Conservation (phyloP, 2,888 invertebrate genomes). For the Drosophila borborema region DNA sequence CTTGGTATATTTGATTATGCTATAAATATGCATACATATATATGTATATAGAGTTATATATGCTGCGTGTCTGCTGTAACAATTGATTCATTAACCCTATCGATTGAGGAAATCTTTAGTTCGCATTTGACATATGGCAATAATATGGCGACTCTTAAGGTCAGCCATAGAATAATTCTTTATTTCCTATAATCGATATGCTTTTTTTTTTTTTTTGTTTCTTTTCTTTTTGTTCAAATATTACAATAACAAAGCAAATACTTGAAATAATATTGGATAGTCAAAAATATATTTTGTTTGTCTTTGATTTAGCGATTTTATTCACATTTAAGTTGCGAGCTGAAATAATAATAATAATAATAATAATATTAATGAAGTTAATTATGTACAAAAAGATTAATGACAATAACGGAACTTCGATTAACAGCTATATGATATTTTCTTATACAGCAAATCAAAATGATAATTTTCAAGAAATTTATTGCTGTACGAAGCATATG, state of each 20-base stretch:
- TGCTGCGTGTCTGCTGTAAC: slow-evolving; percentile 4
- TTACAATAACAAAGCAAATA: slow-evolving; percentile 4
- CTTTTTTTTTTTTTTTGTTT: neutral
- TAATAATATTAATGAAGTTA: slow-evolving; percentile 3
- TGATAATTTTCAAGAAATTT: neutral
- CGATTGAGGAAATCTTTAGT: slow-evolving; percentile 27
- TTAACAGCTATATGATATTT: slow-evolving; percentile 1
- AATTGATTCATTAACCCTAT: slow-evolving; percentile 19
- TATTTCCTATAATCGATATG: slow-evolving; percentile 3
- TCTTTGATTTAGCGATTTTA: neutral
- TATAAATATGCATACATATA: slow-evolving; percentile 2
- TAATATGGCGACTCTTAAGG: slow-evolving; percentile 25
- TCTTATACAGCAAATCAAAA: too few species aligned
- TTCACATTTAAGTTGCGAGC: slow-evolving; percentile 8
- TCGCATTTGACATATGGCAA: slow-evolving; percentile 9
- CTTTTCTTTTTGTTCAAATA: too few species aligned
- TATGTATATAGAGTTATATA: neutral
- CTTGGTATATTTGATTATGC: neutral
- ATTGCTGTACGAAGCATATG: neutral
- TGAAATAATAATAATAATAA: slow-evolving; percentile 10
- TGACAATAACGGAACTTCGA: slow-evolving; percentile 6
- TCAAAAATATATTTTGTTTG: slow-evolving; percentile 1
- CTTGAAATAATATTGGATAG: slow-evolving; percentile 16
- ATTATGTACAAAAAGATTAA: slow-evolving; percentile 9
- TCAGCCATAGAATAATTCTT: slow-evolving; percentile 34